Base-by-base conservation (phyloP, 1,140 invertebrate species). In the Drosophila bifasciata region DNA sequence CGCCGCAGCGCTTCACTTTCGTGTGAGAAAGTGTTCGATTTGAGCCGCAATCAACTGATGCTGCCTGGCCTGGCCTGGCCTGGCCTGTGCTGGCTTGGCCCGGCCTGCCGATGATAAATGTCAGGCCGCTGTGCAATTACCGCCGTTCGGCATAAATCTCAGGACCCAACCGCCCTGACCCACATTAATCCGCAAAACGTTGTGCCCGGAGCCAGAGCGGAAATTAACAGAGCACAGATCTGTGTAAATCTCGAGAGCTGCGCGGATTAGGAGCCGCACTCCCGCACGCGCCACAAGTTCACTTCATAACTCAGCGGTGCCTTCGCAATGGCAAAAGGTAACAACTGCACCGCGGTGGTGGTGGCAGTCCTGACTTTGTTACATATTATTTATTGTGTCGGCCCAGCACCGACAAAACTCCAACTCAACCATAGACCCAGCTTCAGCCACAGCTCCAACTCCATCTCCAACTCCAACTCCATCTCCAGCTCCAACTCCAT, bases 351-450 rank as follows among this genome's bases (percentile, higher is more conserved):
- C 45, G 69, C 55, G 28, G 50, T 36, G 32, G 32, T 11, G 32
- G 32, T 48, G 62, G 64, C 78, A 73, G 77, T 83, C 76, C 73
- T 63, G 80, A 75, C 76, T 88, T 88, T 88, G 83, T 88, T 88
- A 88, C 84, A 88, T 88, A 88, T 88, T 88, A 88, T 88, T 88
- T 88, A 88, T 88, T 88, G 49, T 86, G 56, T 61, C 59, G 80
- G 66, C 64, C 43, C 23, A 39, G 62, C 66, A 17, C 64, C 49
- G 50, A 53, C 40, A 28, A 61, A 39, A 51, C 32, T 28, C 5
- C 32, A n/a, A n/a, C 32, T 36, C 36, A 25, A 13, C 19, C 36
- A 21, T 28, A 44, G 5, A n/a, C 2, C 5, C 9, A 36, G 7
- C 48, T 28, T 5, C 13, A 16, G 28, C 53, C 41, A 41, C 58